Conservation (phyloP, 2,888 invertebrate species). For the Polydesmus complanatus region DNA sequence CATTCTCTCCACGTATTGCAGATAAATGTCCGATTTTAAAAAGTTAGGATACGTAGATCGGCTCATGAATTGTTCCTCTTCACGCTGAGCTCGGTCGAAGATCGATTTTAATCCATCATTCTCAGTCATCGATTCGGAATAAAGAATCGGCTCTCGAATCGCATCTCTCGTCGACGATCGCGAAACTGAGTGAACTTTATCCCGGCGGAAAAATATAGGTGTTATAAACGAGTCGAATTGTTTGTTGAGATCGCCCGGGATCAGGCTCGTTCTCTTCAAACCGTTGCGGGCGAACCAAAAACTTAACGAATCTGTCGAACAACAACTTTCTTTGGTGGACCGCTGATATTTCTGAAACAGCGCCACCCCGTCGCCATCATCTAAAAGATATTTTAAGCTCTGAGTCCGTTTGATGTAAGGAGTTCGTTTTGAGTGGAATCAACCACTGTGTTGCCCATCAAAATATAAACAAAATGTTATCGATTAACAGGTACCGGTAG, state of each 20-base stretch:
- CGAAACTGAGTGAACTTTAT: conserved; percentile 62
- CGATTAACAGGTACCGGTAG: too few relatives aligned
- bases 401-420: conserved; percentile 80
- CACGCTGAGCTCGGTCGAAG: conserved; percentile 69
- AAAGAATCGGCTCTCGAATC: conserved; percentile 42
- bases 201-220: conserved; percentile 55
- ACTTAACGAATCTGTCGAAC: conserved; percentile 24
- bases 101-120: too few relatives aligned
- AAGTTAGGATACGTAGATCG: conserved; percentile 84
- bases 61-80: conserved; percentile 68
- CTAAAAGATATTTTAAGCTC: conserved; percentile 64
- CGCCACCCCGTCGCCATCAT: conserved; percentile 77
- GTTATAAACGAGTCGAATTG: conserved; percentile 51
- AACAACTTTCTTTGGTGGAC: conserved; percentile 29
- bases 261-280: conserved; percentile 41
- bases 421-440: too few relatives aligned
- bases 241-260: conserved; percentile 34
- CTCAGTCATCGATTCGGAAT: conserved; percentile 32
- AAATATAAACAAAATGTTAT: too few relatives aligned
- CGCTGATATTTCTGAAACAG: conserved; percentile 50
- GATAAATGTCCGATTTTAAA: conserved; percentile 80
- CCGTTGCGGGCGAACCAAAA: conserved; percentile 89
- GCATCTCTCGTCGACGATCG: conserved; percentile 61
- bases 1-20: conserved; percentile 34
- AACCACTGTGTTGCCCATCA: too few relatives aligned